These are phyloP conservation scores for Cataglyphis livida DNA, from an alignment of 2,888 invertebrate genomes.

Conservation along the genomic window DNA sequence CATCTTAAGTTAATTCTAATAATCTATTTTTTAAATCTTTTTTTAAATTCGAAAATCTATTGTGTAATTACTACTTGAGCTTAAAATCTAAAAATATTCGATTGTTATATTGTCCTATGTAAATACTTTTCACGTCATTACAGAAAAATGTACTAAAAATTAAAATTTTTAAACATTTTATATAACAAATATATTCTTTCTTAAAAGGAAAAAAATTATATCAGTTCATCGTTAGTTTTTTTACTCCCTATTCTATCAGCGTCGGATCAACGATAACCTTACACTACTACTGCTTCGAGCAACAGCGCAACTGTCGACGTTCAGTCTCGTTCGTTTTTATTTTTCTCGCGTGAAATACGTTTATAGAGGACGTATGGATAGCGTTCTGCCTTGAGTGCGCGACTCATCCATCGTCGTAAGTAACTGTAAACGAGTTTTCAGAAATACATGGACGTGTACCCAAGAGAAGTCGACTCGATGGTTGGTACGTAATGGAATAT, in stretches of 20 bases:
- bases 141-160: background rate
- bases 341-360: constrained; percentile 48
- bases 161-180: background rate
- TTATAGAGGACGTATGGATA: constrained; percentile 37
- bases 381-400: constrained; percentile 25
- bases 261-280: constrained; percentile 46
- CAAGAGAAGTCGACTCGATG: constrained; percentile 45
- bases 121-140: background rate
- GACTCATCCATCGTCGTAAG: constrained; percentile 48
- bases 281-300: constrained; percentile 45
- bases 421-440: constrained; percentile 56
- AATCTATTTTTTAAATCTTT: background rate
- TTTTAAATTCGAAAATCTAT: background rate
- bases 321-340: constrained; percentile 45
- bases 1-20: background rate
- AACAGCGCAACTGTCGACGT: background rate
- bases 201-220: background rate
- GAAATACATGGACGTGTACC: constrained; percentile 45
- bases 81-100: constrained; percentile 1
- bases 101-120: background rate
- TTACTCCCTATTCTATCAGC: background rate
- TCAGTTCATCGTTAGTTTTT: constrained; percentile 5
- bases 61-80: background rate
- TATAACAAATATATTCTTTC: background rate
- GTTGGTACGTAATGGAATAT: constrained; percentile 46